Evolutionary conservation across 2,888 invertebrate species (phyloP).

Genomic region (Antheraea yamamai): DNA sequence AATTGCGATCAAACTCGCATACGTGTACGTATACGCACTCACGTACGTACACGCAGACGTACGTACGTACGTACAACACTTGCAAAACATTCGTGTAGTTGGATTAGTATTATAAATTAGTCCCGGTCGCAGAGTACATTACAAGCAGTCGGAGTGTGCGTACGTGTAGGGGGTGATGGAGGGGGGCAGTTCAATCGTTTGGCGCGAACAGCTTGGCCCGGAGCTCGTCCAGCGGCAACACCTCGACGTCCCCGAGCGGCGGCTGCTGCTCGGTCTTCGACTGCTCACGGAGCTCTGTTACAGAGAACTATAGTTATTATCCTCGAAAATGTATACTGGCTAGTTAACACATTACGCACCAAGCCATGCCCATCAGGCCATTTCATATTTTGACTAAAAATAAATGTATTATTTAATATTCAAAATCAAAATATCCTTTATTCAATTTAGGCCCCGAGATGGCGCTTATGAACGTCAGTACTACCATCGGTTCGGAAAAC

Average conservation of each 20-base stretch:
- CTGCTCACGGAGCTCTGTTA: constrained; percentile 68
- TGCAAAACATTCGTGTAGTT: background rate
- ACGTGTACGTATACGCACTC: background rate
- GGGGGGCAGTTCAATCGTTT: constrained; percentile 48
- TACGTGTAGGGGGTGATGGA: background rate
- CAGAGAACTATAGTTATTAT: background rate
- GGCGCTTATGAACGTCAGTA: no score
- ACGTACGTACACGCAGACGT: no score
- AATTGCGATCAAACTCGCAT: background rate
- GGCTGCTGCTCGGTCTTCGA: constrained; percentile 71
- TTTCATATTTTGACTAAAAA: no score
- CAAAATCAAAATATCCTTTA: no score
- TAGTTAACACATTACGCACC: no score
- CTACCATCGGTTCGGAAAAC: no score
- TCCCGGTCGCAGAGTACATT: background rate
- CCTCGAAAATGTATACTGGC: background rate
- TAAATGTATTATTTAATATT: no score
- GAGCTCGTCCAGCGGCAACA: constrained; percentile 62
- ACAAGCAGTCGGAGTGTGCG: background rate
- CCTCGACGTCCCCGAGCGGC: constrained; percentile 64
- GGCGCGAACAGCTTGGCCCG: constrained; percentile 56
- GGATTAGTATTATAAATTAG: background rate
- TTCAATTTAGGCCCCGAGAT: no score
- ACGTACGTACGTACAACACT: background rate
- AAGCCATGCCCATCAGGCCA: no score